These are phyloP conservation scores for Puffinus mauretanicus DNA, from an alignment of 2,113 vertebrate genomes.

Conservation along the genomic window DNA sequence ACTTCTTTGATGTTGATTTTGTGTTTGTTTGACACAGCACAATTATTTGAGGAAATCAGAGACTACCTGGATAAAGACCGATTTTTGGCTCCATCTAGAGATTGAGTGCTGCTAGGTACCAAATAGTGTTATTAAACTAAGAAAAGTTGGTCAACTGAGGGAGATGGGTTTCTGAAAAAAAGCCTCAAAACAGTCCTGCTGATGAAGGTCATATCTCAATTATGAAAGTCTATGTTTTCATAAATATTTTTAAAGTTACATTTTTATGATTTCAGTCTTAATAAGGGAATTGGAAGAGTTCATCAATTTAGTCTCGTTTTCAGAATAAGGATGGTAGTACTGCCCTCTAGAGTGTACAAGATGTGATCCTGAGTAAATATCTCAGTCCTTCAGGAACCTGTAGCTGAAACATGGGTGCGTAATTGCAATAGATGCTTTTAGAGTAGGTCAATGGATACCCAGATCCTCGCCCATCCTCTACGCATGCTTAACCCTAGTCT, in stretches of 20 bases:
- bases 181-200: neutral
- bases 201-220: neutral
- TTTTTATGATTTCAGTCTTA: neutral
- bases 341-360: neutral
- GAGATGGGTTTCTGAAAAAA: neutral
- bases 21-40: neutral
- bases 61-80: fast-evolving
- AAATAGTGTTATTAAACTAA: neutral
- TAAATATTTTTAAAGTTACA: neutral
- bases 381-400: neutral
- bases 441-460: neutral
- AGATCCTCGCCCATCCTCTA: neutral
- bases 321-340: neutral
- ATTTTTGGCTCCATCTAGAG: neutral
- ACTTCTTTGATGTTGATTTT: neutral
- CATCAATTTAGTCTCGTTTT: neutral
- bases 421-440: neutral
- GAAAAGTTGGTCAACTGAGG: neutral
- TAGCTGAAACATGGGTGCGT: neutral
- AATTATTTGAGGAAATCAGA: neutral
- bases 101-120: neutral
- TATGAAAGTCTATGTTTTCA: neutral
- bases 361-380: neutral
- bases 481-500: neutral
- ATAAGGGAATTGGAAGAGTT: neutral